Evolutionary conservation across 2,797 vertebrate species (phyloP).

Genomic region (Danio choprae): DNA sequence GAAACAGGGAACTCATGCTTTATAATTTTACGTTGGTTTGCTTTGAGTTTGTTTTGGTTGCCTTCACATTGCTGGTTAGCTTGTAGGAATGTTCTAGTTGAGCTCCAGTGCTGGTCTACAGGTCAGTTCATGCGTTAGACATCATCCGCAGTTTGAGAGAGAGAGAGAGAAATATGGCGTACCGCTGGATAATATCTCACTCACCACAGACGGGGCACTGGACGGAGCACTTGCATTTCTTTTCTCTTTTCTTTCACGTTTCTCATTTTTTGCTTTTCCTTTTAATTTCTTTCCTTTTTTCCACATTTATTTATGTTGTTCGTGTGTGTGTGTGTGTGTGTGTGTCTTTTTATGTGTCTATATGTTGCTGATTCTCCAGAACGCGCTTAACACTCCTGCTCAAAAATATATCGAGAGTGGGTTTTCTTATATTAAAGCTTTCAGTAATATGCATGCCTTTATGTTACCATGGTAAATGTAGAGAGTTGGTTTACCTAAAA

Average conservation of each 20-base stretch:
- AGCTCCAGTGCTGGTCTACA: constrained; percentile 57
- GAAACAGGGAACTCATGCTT: constrained; percentile 34
- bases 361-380: constrained; percentile 73
- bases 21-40: constrained; percentile 57
- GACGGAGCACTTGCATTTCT: constrained; percentile 78
- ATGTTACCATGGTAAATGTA: not conserved
- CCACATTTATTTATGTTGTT: constrained; percentile 62
- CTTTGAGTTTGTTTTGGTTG: constrained; percentile 57
- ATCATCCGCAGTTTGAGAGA: no score
- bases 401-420: not conserved
- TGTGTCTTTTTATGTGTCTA: constrained; percentile 59
- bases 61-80: constrained; percentile 50
- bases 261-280: constrained; percentile 65
- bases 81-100: constrained; percentile 48
- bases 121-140: constrained; percentile 43
- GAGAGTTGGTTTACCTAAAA: no score
- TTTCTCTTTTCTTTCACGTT: constrained; percentile 57
- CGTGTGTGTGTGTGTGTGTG: constrained; percentile 32
- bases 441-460: not conserved
- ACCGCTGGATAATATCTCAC: constrained; percentile 49
- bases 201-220: constrained; percentile 80
- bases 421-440: not conserved
- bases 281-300: constrained; percentile 54
- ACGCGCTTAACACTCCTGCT: constrained; percentile 61
- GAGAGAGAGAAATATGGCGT: not conserved